Conservation (phyloP, 2,113 vertebrate species). For the Dasyornis broadbenti region DNA sequence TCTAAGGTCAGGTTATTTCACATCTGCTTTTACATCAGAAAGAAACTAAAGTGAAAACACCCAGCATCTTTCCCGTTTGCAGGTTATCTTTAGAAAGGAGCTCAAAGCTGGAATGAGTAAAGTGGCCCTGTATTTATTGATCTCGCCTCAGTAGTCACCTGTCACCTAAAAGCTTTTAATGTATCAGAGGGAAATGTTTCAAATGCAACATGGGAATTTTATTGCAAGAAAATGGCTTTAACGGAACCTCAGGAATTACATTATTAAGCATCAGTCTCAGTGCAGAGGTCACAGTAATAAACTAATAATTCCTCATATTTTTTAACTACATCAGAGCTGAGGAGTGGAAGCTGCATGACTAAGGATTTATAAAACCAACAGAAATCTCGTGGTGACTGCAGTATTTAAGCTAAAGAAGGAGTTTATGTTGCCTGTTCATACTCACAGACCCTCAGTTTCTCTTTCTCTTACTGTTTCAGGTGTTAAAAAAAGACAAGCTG, state of each 20-base stretch:
- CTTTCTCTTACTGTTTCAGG: neutral
- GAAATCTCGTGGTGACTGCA: neutral
- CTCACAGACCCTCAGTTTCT: neutral
- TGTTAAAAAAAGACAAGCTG: neutral
- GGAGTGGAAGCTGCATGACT: neutral
- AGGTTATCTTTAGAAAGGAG: neutral
- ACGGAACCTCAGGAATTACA: neutral
- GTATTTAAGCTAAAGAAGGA: neutral
- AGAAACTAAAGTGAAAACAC: neutral
- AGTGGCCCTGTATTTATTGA: neutral
- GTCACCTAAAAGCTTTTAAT: neutral
- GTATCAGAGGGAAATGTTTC: neutral
- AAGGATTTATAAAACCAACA: neutral
- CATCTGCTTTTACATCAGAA: neutral
- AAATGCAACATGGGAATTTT: neutral
- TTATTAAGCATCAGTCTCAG: neutral
- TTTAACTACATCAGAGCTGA: neutral
- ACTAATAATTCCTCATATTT: neutral
- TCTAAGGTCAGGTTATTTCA: neutral
- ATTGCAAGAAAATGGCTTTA: neutral
- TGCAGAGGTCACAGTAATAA: neutral
- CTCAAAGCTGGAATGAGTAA: neutral
- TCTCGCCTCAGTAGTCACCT: neutral
- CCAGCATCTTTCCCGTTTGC: neutral
- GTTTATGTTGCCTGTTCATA: neutral